phyloP scores from a whole-genome alignment of 2,888 invertebrate genomes.

The Teleogryllus oceanicus region DNA sequence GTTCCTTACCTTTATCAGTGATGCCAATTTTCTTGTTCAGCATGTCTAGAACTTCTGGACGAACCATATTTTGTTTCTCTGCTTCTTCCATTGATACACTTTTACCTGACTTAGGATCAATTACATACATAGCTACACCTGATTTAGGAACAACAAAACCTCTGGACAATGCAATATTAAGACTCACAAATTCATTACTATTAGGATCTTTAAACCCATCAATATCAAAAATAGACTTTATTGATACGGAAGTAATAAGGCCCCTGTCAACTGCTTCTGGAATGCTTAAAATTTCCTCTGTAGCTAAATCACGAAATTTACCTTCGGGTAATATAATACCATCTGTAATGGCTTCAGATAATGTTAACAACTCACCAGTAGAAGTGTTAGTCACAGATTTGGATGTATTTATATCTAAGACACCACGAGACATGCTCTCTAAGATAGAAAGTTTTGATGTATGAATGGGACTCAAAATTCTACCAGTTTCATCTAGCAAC shows the following conservation, averaged over 20 bases:
- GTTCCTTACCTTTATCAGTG: slow-evolving; percentile 68
- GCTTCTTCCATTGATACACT: slow-evolving; percentile 77
- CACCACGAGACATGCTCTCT: slow-evolving; percentile 81
- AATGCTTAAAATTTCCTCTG: slow-evolving; percentile 69
- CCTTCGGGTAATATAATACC: slow-evolving; percentile 75
- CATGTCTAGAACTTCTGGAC: slow-evolving; percentile 84
- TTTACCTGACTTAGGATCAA: slow-evolving; percentile 70
- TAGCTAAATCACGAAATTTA: slow-evolving; percentile 70
- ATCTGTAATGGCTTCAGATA: slow-evolving; percentile 78
- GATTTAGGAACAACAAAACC: slow-evolving; percentile 72
- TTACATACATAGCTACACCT: slow-evolving; percentile 62
- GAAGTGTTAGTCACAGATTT: slow-evolving; percentile 81
- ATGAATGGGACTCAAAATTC: slow-evolving; percentile 77
- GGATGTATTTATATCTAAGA: slow-evolving; percentile 77
- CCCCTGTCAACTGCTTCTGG: slow-evolving; percentile 87
- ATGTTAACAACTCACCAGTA: slow-evolving; percentile 73
- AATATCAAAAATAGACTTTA: slow-evolving; percentile 87
- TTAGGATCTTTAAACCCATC: slow-evolving; percentile 83
- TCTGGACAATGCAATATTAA: slow-evolving; percentile 74
- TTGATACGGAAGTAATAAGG: slow-evolving; percentile 79
- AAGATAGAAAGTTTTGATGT: slow-evolving; percentile 71
- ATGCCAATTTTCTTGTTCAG: slow-evolving; percentile 79
- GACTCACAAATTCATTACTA: slow-evolving; percentile 76
- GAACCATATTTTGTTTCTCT: slow-evolving; percentile 69
- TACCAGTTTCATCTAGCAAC: slow-evolving; percentile 71